Percentiles rank a stretch among this genome's conserved stretches.
Conservation (phyloP, 2,113 vertebrate genomes). For the Thinocorus orbignyianus region DNA sequence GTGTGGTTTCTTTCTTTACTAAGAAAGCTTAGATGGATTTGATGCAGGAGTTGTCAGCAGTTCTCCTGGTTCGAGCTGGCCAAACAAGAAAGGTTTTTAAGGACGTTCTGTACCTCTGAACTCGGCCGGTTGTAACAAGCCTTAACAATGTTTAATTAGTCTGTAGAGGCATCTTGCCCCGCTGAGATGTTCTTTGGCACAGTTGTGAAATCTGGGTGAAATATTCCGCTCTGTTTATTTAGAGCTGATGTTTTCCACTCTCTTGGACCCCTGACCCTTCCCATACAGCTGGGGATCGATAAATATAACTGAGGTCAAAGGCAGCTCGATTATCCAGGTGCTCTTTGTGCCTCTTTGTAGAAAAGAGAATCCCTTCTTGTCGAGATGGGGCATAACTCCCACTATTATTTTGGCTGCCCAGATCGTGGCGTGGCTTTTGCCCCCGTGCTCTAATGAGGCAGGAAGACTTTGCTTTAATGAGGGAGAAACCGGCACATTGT, state of each 20-base stretch:
- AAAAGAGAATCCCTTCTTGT: no score
- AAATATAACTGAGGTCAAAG: background rate
- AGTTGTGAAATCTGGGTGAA: background rate
- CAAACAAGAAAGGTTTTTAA: background rate
- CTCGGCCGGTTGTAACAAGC: background rate
- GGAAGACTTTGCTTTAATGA: background rate
- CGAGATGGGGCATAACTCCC: fast-evolving
- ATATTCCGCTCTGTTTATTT: background rate
- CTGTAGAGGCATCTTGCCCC: background rate
- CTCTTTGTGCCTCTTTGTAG: background rate
- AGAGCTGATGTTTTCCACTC: background rate
- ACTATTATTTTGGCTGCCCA: fast-evolving
- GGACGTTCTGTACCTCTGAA: background rate
- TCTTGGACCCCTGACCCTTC: background rate
- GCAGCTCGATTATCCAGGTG: background rate
- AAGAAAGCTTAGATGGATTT: no score
- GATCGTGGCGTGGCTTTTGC: background rate
- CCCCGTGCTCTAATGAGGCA: background rate
- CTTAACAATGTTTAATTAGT: background rate
- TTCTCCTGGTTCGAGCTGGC: background rate
- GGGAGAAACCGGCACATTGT: background rate
- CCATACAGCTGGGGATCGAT: background rate
- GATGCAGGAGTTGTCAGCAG: background rate
- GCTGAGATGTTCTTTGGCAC: background rate
- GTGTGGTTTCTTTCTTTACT: no score